Evolutionary conservation across 1,140 invertebrate species (phyloP), one percentile per base, ranked within the genome.

Genomic region (Heterodera carotae): DNA sequence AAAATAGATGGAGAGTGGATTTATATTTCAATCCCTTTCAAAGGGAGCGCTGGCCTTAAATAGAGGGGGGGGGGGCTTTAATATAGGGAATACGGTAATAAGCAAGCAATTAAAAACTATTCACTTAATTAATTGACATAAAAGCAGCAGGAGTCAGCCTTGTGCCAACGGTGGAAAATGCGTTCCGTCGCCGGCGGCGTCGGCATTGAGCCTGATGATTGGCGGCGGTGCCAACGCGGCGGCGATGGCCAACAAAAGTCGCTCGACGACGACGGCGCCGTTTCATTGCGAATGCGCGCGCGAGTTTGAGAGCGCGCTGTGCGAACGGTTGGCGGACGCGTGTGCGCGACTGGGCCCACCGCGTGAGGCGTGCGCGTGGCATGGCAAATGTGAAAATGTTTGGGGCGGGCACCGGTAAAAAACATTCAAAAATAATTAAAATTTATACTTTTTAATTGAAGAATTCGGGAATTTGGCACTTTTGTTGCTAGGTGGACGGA

Each of bases 91-190:
- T n/a, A n/a, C n/a, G n/a, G n/a, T n/a, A n/a, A n/a, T n/a, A n/a
- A n/a, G n/a, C n/a, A n/a, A n/a, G n/a, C n/a, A 8, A 43, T 43
- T 43, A 43, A 43, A 39, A 43, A 43, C 2, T 6, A 0, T 43
- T 43, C 12, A 6, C 12, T 43, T 43, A 8, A 6, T 43, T 8
- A 43, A 43, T 43, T 43, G 6, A 43, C 12, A 2, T 0, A 22
- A n/a, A 53, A 15, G 3, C 12, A 15, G 5, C 22, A 56, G 15
- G 27, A 15, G 53, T 22, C 75, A 67, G 66, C 83, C 78, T 27
- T 84, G 83, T 60, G 27, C 72, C 29, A 83, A 85, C 60, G 84
- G 81, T 10, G 82, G 82, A 34, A 75, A 31, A 39, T 83, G 82
- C 66, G 29, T 71, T 15, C 29, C 43, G 10, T n/a, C 1, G 18